phyloP scores from a whole-genome alignment of 2,888 invertebrate species.

The Cerceris ruficornis region DNA sequence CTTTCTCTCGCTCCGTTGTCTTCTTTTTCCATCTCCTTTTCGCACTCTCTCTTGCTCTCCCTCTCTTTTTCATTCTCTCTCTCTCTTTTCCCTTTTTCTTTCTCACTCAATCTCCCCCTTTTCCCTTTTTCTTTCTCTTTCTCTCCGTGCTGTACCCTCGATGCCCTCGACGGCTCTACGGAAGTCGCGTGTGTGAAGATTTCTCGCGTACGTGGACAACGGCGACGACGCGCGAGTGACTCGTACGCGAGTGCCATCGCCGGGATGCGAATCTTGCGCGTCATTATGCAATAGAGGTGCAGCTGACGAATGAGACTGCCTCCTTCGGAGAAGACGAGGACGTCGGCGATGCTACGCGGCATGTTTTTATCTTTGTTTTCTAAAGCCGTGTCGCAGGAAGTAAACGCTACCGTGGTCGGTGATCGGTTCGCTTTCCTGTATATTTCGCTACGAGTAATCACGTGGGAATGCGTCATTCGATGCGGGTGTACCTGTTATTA shows the following conservation, averaged over 20 bases:
- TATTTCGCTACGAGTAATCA: constrained; percentile 65
- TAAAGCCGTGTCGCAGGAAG: constrained; percentile 37
- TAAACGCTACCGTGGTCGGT: constrained; percentile 40
- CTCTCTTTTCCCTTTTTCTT: constrained; percentile 23
- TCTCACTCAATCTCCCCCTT: constrained; percentile 20
- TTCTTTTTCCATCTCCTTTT: constrained; percentile 5
- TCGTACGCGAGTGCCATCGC: constrained; percentile 32
- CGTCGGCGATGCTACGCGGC: constrained; percentile 48
- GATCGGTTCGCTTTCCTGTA: constrained; percentile 23
- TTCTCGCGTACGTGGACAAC: constrained; percentile 62
- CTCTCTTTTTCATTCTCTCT: not conserved
- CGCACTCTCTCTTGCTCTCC: constrained; percentile 20
- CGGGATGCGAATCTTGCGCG: constrained; percentile 71
- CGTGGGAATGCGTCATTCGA: constrained; percentile 75
- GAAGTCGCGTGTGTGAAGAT: constrained; percentile 57
- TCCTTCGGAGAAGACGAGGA: constrained; percentile 42
- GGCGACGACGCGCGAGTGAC: constrained; percentile 46
- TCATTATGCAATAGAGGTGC: constrained; percentile 79
- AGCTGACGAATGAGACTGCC: constrained; percentile 48
- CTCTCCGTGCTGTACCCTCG: constrained; percentile 37
- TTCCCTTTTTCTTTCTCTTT: constrained; percentile 17
- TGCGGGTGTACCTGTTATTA: constrained; percentile 56
- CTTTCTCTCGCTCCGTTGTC: constrained; percentile 1
- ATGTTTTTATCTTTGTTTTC: constrained; percentile 66
- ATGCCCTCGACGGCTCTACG: constrained; percentile 54